Conservation (phyloP, 2,888 invertebrate species). For the Petrophora chlorosata region DNA sequence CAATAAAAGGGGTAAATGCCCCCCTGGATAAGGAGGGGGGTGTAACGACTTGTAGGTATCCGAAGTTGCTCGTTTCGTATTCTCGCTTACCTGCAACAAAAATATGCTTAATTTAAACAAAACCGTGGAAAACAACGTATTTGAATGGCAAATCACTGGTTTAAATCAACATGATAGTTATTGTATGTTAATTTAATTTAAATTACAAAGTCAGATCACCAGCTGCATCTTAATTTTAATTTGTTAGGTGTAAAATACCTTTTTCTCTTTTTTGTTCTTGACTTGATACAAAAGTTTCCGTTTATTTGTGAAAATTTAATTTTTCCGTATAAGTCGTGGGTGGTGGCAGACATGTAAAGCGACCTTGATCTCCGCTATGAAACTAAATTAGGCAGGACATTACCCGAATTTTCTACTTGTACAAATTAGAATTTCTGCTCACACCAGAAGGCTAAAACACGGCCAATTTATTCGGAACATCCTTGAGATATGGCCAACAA, state of each 20-base stretch:
- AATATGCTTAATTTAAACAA: slow-evolving; percentile 14
- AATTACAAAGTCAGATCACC: background rate
- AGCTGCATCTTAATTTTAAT: background rate
- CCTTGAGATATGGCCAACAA: no score
- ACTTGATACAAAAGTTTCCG: background rate
- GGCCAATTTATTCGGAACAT: background rate
- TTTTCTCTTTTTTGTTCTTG: no score
- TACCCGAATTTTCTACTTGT: background rate
- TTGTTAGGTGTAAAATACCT: no score
- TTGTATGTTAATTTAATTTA: slow-evolving; percentile 16
- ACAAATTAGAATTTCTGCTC: background rate
- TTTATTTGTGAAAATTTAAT: no score
- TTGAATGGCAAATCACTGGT: slow-evolving; percentile 15
- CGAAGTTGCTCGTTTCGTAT: slow-evolving; percentile 1
- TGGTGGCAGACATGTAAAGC: no score
- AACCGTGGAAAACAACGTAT: slow-evolving; percentile 11
- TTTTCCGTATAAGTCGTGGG: no score
- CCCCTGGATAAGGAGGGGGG: no score
- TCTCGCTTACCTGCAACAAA: slow-evolving; percentile 35
- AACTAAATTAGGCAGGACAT: no score
- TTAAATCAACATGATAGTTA: slow-evolving; percentile 2
- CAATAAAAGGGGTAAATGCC: no score
- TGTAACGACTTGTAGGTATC: no score
- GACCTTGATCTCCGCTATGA: no score
- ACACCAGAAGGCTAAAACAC: background rate